Evolutionary conservation across 2,888 invertebrate species (phyloP).

Genomic region (Ecdyonurus torrentis): DNA sequence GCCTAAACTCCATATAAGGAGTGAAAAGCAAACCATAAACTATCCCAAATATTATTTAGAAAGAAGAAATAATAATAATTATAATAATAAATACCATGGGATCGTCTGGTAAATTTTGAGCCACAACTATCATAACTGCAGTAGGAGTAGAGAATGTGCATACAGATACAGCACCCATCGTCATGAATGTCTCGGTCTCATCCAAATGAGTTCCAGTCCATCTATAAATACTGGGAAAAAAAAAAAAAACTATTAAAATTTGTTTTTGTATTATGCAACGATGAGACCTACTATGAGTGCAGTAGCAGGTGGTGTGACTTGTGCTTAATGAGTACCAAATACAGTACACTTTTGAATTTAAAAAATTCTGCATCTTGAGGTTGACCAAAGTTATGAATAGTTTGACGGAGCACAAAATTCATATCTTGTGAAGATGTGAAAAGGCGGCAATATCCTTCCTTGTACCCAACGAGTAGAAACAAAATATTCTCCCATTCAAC

Average conservation of each 20-base stretch:
- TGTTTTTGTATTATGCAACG: too few relatives aligned
- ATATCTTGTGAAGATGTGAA: conserved; percentile 5
- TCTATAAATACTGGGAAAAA: conserved; percentile 18
- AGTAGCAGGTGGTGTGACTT: conserved; percentile 3
- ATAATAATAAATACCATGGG: conserved; percentile 5
- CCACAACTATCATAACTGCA: conserved; percentile 6
- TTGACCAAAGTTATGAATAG: conserved; percentile 4
- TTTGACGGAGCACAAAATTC: conserved; percentile 7
- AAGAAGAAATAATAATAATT: too few relatives aligned
- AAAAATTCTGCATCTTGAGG: conserved; percentile 8
- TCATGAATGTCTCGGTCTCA: conserved; percentile 14
- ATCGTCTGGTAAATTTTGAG: conserved; percentile 6
- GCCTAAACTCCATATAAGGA: too few relatives aligned
- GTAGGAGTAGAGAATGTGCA: conserved; percentile 17
- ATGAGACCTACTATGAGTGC: conserved; percentile 5
- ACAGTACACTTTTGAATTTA: neutral
- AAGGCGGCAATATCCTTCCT: conserved; percentile 2
- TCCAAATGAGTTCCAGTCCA: conserved; percentile 23
- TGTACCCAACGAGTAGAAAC: conserved; percentile 2
- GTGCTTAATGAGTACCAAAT: neutral
- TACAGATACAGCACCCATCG: conserved; percentile 18
- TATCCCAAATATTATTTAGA: too few relatives aligned
- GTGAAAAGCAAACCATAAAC: too few relatives aligned
- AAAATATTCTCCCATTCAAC: conserved; percentile 5
- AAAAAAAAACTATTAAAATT: too few relatives aligned